These are phyloP conservation scores for Phocides pigmalion DNA, from an alignment of 1,140 invertebrate species.

Conservation along the genomic window DNA sequence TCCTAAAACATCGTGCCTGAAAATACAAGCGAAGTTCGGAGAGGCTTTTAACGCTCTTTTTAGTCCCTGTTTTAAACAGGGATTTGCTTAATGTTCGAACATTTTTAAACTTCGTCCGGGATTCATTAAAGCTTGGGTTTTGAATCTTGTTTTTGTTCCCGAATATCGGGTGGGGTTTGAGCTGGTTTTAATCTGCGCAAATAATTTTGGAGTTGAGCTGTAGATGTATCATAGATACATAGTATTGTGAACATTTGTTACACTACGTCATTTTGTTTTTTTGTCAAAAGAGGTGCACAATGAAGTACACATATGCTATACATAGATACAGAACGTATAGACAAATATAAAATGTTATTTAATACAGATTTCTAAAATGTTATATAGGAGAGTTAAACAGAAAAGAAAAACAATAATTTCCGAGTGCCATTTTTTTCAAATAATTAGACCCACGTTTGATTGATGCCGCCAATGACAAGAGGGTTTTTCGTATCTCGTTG, in stretches of 20 bases:
- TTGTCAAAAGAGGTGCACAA: no score
- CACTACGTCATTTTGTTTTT: no score
- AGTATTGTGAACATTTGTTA: neutral
- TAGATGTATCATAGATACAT: neutral
- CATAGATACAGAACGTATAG: no score
- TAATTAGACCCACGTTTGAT: no score
- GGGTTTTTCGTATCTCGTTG: no score
- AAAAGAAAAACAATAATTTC: no score
- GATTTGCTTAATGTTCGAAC: constrained; percentile 28
- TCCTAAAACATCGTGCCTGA: constrained; percentile 20
- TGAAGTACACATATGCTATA: no score
- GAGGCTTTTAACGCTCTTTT: constrained; percentile 24
- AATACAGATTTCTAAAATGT: no score
- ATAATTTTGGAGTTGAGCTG: neutral
- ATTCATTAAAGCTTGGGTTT: constrained; percentile 16
- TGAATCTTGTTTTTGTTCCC: constrained; percentile 5
- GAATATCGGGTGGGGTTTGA: neutral
- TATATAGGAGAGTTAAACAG: no score
- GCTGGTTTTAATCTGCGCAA: neutral
- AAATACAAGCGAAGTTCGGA: constrained; percentile 21
- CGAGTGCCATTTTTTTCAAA: no score
- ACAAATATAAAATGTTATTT: no score
- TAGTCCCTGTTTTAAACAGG: constrained; percentile 18
- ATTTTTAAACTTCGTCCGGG: constrained; percentile 24
- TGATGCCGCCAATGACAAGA: no score